Base-by-base conservation (phyloP, 2,113 vertebrate genomes). In the Ellobius talpinus region DNA sequence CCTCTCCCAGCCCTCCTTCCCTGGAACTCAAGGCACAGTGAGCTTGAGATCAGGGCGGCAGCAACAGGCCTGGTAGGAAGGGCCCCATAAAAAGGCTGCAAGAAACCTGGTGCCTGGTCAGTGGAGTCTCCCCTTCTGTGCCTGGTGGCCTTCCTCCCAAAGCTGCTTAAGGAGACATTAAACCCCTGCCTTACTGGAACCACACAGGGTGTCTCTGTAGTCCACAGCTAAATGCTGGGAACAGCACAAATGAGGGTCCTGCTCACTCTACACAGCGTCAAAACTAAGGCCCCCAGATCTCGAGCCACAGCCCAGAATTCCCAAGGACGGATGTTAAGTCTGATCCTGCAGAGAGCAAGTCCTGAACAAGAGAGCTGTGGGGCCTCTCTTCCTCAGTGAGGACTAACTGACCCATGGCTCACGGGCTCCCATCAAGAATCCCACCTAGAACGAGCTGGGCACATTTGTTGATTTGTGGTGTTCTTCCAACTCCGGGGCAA, bases 391-490 rank as follows among this genome's bases (percentile, higher is more conserved):
- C 36, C 63, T 50, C 50, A 19, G 0, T 0, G 0, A 52, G 26
- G 19, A 65, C 29, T 33, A 42, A n/a, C 78, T 6, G 42, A 2
- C 11, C 36, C 19, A 33, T 0, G 39, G n/a, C 0, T 7, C 9
- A 12, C 0, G 17, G 66, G 36, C 24, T 23, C 12, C n/a, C 42
- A 23, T 19, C 12, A 17, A 21, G 91, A 91, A 78, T 42, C n/a
- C 31, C 36, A 7, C 31, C 33, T 26, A 90, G 13, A 89, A 78
- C 0, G 2, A 74, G 1, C 16, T 0, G 8, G 42, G 55, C 24
- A 65, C 4, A 1, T 42, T 17, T 77, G 72, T 29, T 76, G 50
- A 5, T 14, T 42, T 47, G 47, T 10, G 39, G 50, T 45, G n/a
- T 47, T 72, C 70, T 36, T 3, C 47, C 36, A 72, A 26, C 33